A percentile compares a stretch with the other conserved stretches of the same genome.
Conservation (phyloP, 2,113 vertebrate genomes). For the Phaethon lepturus region DNA sequence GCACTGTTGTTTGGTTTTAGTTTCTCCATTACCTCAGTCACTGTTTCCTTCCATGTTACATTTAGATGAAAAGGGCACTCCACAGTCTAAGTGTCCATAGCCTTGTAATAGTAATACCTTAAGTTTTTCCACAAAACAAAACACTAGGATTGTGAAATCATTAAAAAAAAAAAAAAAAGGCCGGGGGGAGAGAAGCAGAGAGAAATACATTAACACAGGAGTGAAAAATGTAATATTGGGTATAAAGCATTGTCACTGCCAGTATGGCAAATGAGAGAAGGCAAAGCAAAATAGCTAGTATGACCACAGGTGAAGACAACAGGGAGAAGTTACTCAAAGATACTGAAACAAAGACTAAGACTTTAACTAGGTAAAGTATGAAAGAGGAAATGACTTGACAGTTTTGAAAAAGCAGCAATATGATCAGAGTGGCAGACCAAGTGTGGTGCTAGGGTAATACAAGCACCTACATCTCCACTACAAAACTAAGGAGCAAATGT, state of each 20-base stretch:
- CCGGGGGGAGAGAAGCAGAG: fast-evolving
- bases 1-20: background rate
- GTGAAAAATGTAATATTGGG: background rate
- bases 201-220: background rate
- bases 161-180: background rate
- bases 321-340: background rate
- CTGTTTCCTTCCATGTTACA: background rate
- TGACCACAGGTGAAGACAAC: background rate
- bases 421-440: background rate
- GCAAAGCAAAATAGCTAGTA: background rate
- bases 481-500: background rate
- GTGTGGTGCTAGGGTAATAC: background rate
- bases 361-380: background rate
- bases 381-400: background rate
- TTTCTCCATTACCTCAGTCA: constrained; percentile 30
- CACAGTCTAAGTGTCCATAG: background rate
- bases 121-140: background rate
- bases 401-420: background rate
- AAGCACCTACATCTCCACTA: background rate
- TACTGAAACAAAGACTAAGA: background rate
- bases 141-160: background rate
- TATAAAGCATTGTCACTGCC: background rate
- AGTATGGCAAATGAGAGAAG: background rate
- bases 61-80: background rate
- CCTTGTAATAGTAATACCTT: background rate